Evolutionary conservation across 2,113 vertebrate species (phyloP).

Genomic region (Phyllostomus discolor): DNA sequence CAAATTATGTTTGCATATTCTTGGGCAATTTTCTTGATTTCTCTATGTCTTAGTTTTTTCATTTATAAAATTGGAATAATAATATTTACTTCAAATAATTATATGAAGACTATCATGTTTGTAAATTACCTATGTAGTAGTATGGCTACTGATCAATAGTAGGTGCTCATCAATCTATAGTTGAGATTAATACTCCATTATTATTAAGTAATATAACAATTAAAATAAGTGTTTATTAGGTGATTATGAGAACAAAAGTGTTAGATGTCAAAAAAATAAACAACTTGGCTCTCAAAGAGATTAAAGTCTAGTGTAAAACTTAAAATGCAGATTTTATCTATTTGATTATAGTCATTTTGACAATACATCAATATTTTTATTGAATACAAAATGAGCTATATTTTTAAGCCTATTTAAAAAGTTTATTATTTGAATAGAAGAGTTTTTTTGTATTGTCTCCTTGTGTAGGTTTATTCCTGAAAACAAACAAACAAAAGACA

Average conservation of each 20-base stretch:
- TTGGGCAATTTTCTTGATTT: neutral
- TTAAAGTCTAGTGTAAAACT: neutral
- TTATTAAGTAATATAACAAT: neutral
- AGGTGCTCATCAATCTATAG: neutral
- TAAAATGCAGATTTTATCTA: neutral
- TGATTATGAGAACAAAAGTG: neutral
- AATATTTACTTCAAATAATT: neutral
- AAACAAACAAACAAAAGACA: neutral
- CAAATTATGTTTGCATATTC: neutral
- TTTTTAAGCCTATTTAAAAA: neutral
- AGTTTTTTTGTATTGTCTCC: neutral
- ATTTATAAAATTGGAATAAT: neutral
- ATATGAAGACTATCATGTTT: neutral
- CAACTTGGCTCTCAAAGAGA: neutral
- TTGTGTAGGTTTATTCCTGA: neutral
- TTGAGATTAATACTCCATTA: neutral
- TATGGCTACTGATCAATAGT: neutral
- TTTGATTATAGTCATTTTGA: neutral
- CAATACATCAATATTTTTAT: neutral
- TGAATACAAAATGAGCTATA: neutral
- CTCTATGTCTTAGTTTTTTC: neutral
- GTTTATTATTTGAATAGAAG: neutral
- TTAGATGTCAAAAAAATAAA: neutral
- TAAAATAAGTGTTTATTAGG: neutral
- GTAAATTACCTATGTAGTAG: neutral